These are phyloP conservation scores for Lucifuga dentata DNA, from an alignment of 2,113 vertebrate genomes.

Conservation along the genomic window DNA sequence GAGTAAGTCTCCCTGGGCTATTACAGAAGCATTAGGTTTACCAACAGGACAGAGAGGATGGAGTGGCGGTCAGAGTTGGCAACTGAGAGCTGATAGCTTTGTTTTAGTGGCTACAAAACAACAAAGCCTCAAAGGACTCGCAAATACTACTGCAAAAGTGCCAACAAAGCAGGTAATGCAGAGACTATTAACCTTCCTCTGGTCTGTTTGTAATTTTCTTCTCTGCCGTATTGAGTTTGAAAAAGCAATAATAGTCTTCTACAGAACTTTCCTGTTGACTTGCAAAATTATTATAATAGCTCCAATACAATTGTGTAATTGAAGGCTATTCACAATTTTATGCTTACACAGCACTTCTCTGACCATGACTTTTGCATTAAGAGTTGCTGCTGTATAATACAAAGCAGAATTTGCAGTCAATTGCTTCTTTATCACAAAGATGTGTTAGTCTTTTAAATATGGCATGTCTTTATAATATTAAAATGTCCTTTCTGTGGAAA, in stretches of 20 bases:
- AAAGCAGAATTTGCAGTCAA: neutral
- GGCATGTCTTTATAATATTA: neutral
- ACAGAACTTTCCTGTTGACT: neutral
- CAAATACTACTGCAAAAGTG: slow-evolving; percentile 33
- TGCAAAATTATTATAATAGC: neutral
- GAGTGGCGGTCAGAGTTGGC: slow-evolving; percentile 36
- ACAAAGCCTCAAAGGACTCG: slow-evolving; percentile 29
- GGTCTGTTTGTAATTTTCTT: slow-evolving; percentile 19
- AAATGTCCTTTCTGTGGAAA: neutral
- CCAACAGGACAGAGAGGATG: slow-evolving; percentile 33
- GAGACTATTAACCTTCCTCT: slow-evolving; percentile 35
- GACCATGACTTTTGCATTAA: neutral
- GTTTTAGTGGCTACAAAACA: slow-evolving; percentile 37
- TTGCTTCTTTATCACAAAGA: neutral
- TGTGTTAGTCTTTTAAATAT: no score
- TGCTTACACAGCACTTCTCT: neutral
- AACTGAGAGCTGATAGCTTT: slow-evolving; percentile 20
- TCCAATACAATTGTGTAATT: no score
- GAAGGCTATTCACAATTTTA: no score
- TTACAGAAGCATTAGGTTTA: slow-evolving; percentile 57
- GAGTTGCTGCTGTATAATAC: neutral
- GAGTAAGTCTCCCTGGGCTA: slow-evolving; percentile 47
- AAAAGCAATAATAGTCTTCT: no score
- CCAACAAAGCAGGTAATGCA: slow-evolving; percentile 44
- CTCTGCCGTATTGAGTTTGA: no score